Evolutionary conservation across 2,888 invertebrate genomes (phyloP), one percentile per base, ranked within the genome.

Genomic region (Erebia epiphron): DNA sequence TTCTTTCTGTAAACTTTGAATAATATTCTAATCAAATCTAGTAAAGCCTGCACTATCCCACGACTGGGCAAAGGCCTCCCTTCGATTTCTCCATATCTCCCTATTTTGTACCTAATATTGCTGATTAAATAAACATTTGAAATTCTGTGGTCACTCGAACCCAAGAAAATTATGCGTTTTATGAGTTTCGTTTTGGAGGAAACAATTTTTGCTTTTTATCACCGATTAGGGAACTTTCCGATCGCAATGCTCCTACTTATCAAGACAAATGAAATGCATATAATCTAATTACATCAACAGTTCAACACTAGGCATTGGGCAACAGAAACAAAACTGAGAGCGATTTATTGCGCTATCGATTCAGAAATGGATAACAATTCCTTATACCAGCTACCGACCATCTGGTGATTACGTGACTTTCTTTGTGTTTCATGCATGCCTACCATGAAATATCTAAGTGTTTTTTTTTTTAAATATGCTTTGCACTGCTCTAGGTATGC

Each of bases 291-390:
- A 58, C 49, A 67, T 58, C 49, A 67, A 67, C 58, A 58, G 14
- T 58, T 46, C 61, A 61, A 46, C 46, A 61, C 43, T 18, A 61
- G 2, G 52, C 35, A 43, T 67, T 67, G 35, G 35, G 58, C 26
- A 67, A 67, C 50, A 26, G 58, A 58, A 14, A n/a, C 67, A 67
- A 58, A 57, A 67, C 67, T 21, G 9, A 58, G 46, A 58, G 21
- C 57, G 35, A 21, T 67, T 67, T 49, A 35, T 67, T 67, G 49
- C 67, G 49, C 58, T 58, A 67, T 67, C 46, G 66, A 56, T 70
- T 66, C 56, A 57, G 64, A 70, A 70, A 54, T 70, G 65, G 61
- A 66, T 66, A 61, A 49, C 66, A 61, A 56, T 70, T 56, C 54
- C 70, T 46, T 49, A 8, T 9, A 41, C 35, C 41, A 41, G 41